phyloP scores from a whole-genome alignment of 2,888 invertebrate species.

The Ceriagrion tenellum region DNA sequence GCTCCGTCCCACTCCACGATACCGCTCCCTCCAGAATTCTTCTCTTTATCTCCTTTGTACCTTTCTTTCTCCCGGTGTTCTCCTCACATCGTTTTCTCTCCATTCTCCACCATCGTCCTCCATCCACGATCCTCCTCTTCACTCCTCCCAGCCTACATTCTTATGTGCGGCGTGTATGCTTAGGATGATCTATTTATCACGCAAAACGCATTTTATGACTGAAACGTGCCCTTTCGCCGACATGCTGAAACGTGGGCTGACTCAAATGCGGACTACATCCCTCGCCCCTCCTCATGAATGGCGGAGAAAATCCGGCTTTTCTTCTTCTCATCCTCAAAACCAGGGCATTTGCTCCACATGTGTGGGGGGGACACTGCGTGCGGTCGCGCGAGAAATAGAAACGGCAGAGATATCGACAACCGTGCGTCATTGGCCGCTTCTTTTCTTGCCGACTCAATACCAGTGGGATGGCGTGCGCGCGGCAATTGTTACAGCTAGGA shows the following conservation, averaged over 20 bases:
- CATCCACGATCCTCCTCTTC: neutral
- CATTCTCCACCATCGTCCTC: too few relatives aligned
- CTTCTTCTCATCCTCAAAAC: neutral
- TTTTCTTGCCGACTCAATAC: neutral
- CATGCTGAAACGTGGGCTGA: slow-evolving; percentile 13
- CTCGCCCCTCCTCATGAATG: neutral
- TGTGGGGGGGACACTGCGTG: neutral
- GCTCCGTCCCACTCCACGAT: neutral
- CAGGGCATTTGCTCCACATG: neutral
- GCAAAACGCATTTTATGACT: slow-evolving; percentile 39
- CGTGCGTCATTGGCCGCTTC: neutral
- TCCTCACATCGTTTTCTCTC: too few relatives aligned
- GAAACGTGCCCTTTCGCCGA: slow-evolving; percentile 5
- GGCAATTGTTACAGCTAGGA: neutral
- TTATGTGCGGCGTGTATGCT: neutral
- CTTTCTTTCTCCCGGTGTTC: neutral
- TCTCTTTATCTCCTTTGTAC: neutral
- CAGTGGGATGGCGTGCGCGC: neutral
- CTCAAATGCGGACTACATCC: neutral
- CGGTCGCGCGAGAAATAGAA: neutral
- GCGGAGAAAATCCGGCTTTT: neutral
- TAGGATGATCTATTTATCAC: slow-evolving; percentile 23
- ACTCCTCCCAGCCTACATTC: neutral
- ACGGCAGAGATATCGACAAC: neutral
- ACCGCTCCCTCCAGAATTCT: neutral